These are phyloP conservation scores for Troilus luridus DNA, from an alignment of 2,888 invertebrate species.

Conservation along the genomic window DNA sequence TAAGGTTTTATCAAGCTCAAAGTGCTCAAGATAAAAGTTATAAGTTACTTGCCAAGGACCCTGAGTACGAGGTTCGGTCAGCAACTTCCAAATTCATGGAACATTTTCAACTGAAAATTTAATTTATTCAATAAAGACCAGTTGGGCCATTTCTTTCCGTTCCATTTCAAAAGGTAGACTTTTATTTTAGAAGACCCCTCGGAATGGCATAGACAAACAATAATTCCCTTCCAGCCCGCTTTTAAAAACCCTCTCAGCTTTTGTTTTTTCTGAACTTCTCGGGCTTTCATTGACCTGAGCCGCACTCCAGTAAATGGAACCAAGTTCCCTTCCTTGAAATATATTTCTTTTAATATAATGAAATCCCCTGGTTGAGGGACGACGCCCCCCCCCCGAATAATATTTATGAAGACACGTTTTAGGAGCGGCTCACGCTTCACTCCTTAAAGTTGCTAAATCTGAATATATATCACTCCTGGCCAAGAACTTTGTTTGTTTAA, in stretches of 20 bases:
- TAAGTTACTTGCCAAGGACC: not conserved
- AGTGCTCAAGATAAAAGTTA: too few relatives aligned
- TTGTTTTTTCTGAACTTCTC: slow-evolving; percentile 34
- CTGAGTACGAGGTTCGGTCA: not conserved
- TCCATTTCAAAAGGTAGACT: slow-evolving; percentile 25
- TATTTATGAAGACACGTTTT: not conserved
- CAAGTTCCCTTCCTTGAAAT: not conserved
- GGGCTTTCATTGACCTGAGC: slow-evolving; percentile 7
- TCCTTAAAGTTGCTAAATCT: slow-evolving; percentile 9
- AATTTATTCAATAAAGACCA: not conserved
- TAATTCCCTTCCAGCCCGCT: slow-evolving; percentile 7
- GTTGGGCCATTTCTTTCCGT: not conserved
- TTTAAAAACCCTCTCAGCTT: slow-evolving; percentile 40
- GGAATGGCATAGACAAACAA: slow-evolving; percentile 33
- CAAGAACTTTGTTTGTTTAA: slow-evolving; percentile 11
- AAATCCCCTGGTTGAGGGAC: not conserved
- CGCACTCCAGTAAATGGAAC: slow-evolving; percentile 28
- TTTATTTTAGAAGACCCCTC: not conserved
- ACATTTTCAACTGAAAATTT: not conserved
- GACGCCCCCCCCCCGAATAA: not conserved
- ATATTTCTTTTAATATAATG: slow-evolving; percentile 41
- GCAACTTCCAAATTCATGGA: not conserved
- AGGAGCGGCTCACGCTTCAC: not conserved
- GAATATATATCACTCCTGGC: not conserved
- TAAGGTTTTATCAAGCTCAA: too few relatives aligned